phyloP scores from a whole-genome alignment of 2,113 vertebrate species.

The Platycercus adscitus region DNA sequence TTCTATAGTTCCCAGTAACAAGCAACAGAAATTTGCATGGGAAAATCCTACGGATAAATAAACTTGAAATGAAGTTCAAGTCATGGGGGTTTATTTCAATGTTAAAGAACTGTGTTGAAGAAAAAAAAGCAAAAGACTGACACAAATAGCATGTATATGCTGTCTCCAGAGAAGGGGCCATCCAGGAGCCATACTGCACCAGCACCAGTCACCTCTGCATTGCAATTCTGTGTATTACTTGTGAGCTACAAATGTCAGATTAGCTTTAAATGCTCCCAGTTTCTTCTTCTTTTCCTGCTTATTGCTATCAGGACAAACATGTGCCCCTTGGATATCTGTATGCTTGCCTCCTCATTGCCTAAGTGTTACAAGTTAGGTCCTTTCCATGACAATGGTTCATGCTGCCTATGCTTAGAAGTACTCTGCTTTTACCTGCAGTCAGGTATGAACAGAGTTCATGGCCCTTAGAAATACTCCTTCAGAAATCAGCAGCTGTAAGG shows the following conservation, averaged over 20 bases:
- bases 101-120: background rate
- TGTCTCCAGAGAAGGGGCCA: background rate
- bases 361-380: background rate
- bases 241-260: background rate
- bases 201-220: background rate
- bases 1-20: background rate
- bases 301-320: rapidly evolving
- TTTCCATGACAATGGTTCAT: background rate
- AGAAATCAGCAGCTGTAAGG: background rate
- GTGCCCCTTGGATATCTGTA: rapidly evolving
- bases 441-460: background rate
- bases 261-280: background rate
- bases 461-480: background rate
- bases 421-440: background rate
- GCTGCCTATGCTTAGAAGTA: background rate
- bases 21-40: background rate
- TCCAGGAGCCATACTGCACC: background rate
- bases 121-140: background rate
- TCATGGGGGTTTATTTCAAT: background rate
- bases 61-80: background rate
- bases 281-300: background rate
- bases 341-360: background rate
- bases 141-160: background rate
- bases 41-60: background rate
- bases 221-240: background rate